These are phyloP conservation scores for Drosophila obscura DNA, from an alignment of 1,140 invertebrate species.

Conservation along the genomic window DNA sequence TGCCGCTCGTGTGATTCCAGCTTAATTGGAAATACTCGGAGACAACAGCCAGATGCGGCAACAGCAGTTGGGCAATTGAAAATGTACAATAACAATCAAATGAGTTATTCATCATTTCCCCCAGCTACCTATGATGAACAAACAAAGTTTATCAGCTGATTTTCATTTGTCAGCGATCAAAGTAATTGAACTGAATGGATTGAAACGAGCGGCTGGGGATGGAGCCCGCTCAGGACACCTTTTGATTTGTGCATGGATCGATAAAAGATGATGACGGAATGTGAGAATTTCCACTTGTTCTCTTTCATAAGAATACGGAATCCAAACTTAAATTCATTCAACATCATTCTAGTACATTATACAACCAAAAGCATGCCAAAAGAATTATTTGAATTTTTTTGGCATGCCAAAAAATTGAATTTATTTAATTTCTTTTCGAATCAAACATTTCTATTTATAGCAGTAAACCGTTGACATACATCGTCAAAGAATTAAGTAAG, in stretches of 20 bases:
- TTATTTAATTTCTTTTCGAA: conserved; percentile 29
- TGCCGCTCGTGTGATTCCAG: conserved; percentile 18
- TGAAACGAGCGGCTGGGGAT: too few species aligned
- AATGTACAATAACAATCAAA: conserved; percentile 50
- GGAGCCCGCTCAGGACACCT: too few species aligned
- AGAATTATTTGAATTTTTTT: conserved; percentile 13
- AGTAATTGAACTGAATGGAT: too few species aligned
- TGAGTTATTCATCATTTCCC: conserved; percentile 34
- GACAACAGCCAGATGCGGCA: conserved; percentile 28
- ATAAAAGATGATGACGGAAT: too few species aligned
- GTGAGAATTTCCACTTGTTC: too few species aligned
- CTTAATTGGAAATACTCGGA: conserved; percentile 55
- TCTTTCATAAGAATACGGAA: neutral
- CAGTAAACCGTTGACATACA: conserved; percentile 50
- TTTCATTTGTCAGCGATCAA: conserved; percentile 37
- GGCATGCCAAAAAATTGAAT: conserved; percentile 18
- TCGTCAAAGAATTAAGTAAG: too few species aligned
- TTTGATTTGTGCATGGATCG: too few species aligned
- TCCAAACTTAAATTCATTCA: conserved; percentile 15
- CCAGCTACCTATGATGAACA: conserved; percentile 61
- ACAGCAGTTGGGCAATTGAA: conserved; percentile 45
- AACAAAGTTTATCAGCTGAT: conserved; percentile 61
- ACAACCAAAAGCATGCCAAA: conserved; percentile 5
- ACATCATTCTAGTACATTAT: conserved; percentile 1
- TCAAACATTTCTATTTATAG: conserved; percentile 35